Conservation (phyloP, 1,140 invertebrate genomes). For the Listronotus bonariensis region DNA sequence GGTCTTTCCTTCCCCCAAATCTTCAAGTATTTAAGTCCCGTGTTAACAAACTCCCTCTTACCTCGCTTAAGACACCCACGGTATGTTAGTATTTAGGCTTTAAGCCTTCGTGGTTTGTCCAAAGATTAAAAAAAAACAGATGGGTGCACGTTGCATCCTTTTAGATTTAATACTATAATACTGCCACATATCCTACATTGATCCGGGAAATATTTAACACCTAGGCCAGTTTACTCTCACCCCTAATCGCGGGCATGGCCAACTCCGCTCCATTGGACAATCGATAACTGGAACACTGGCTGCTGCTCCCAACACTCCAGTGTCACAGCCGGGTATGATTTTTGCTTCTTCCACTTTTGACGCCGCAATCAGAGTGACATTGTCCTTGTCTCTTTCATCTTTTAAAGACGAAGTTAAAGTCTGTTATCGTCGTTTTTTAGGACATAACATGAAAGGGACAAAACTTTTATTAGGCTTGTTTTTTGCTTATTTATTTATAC, state of each 20-base stretch:
- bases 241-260: not conserved
- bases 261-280: slow-evolving; percentile 1
- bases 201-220: not conserved
- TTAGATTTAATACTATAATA: too few relatives aligned
- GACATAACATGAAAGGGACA: slow-evolving; percentile 2
- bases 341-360: slow-evolving; percentile 13
- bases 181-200: not conserved
- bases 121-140: too few relatives aligned
- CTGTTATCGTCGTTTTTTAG: not conserved
- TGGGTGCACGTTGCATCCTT: too few relatives aligned
- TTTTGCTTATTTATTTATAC: too few relatives aligned
- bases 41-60: too few relatives aligned
- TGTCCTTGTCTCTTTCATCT: slow-evolving; percentile 16
- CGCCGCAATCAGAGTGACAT: slow-evolving; percentile 11
- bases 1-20: too few relatives aligned
- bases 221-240: not conserved
- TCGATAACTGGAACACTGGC: slow-evolving; percentile 16
- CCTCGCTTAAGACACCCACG: too few relatives aligned
- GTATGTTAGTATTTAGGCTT: too few relatives aligned
- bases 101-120: too few relatives aligned
- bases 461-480: too few relatives aligned
- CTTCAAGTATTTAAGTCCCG: too few relatives aligned
- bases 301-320: too few relatives aligned
- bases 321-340: slow-evolving; percentile 1
- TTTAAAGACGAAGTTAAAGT: not conserved